phyloP scores from a whole-genome alignment of 2,797 vertebrate genomes.

The Sebastiscus tertius region DNA sequence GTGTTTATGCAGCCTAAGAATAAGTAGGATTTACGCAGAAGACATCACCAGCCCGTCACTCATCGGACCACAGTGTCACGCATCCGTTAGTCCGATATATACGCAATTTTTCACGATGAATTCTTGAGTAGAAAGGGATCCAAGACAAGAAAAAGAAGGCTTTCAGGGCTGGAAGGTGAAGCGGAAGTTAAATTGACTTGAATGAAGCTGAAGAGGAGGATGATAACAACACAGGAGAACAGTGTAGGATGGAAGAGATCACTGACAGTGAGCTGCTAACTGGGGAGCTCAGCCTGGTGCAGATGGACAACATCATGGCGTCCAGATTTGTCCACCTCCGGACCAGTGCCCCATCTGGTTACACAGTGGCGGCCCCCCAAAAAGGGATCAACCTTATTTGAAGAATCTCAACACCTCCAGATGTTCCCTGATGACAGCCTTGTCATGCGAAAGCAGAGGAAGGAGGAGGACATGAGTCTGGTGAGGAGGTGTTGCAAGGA shows the following conservation, averaged over 20 bases:
- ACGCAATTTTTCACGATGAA: background rate
- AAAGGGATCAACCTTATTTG: background rate
- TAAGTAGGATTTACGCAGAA: background rate
- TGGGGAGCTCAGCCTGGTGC: conserved; percentile 20
- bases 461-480: background rate
- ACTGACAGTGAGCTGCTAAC: conserved; percentile 34
- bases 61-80: background rate
- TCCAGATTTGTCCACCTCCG: conserved; percentile 57
- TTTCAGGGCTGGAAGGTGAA: conserved; percentile 8
- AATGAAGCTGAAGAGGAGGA: background rate
- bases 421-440: background rate
- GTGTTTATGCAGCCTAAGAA: background rate
- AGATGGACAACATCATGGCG: conserved; percentile 48
- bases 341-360: conserved; percentile 20
- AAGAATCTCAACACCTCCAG: background rate
- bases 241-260: conserved; percentile 43
- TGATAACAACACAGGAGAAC: background rate
- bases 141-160: background rate
- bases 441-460: background rate
- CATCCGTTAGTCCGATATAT: background rate
- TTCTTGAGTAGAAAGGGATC: background rate
- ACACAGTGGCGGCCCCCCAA: conserved; percentile 13
- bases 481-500: background rate
- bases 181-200: background rate
- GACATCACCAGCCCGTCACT: conserved; percentile 10